Percentiles rank a stretch among this genome's conserved stretches.
phyloP scores from a whole-genome alignment of 1,140 invertebrate species.

The Drosophila ercepeae region DNA sequence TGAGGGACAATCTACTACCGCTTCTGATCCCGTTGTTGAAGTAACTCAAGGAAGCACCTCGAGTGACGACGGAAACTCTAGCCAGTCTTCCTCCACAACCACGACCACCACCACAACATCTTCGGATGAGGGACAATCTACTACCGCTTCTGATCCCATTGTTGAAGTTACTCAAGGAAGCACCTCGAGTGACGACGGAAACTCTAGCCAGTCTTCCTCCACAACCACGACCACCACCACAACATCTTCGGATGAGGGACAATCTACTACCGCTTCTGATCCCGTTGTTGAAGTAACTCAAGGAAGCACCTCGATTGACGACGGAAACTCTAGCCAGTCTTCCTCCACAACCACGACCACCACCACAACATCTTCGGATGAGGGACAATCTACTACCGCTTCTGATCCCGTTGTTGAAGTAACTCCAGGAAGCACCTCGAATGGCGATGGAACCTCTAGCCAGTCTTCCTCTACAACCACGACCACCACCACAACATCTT shows the following conservation, averaged over 20 bases:
- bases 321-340: conserved; percentile 1
- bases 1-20: background rate
- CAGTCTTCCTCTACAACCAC: conserved; percentile 1
- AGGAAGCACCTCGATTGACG: background rate
- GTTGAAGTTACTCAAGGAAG: background rate
- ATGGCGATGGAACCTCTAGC: background rate
- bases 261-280: background rate
- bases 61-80: background rate
- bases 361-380: conserved; percentile 12
- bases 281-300: background rate
- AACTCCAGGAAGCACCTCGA: background rate
- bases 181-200: background rate
- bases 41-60: background rate
- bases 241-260: background rate
- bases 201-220: conserved; percentile 3
- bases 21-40: background rate
- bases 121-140: background rate
- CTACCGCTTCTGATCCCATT: background rate
- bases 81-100: conserved; percentile 13
- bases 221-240: conserved; percentile 8
- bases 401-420: conserved; percentile 1
- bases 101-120: conserved; percentile 18
- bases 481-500: background rate
- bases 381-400: background rate
- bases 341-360: conserved; percentile 7